Evolutionary conservation across 2,888 invertebrate species (phyloP).

Genomic region (Ganaspis brasiliensis): DNA sequence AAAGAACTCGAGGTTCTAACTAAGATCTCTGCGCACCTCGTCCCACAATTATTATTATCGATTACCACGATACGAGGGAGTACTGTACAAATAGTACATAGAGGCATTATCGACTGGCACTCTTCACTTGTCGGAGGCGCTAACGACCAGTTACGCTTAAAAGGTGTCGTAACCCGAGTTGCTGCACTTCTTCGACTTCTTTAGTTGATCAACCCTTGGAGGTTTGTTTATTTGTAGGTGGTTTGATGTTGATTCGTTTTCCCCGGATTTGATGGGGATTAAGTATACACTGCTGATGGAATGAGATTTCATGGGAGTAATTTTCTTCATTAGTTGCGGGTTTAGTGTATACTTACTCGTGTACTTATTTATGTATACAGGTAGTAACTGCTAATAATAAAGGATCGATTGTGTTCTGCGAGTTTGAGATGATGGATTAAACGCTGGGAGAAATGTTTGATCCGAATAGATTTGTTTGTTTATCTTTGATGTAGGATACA

Average conservation of each 20-base stretch:
- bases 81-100: conserved; percentile 40
- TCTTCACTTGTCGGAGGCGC: conserved; percentile 39
- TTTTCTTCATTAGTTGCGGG: too few species aligned
- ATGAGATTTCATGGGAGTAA: neutral
- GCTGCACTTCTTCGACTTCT: conserved; percentile 15
- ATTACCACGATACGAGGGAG: conserved; percentile 42
- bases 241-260: conserved; percentile 2
- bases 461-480: too few species aligned
- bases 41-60: conserved; percentile 46
- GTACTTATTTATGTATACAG: too few species aligned
- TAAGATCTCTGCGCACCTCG: conserved; percentile 33
- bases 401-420: too few species aligned
- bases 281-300: conserved; percentile 3
- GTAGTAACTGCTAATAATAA: too few species aligned
- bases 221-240: conserved; percentile 1
- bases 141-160: conserved; percentile 42
- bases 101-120: conserved; percentile 42
- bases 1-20: conserved; percentile 11
- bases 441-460: too few species aligned
- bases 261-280: neutral
- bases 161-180: conserved; percentile 41
- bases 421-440: too few species aligned
- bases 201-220: conserved; percentile 12
- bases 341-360: too few species aligned
- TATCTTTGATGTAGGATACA: too few species aligned